These are phyloP conservation scores for Coptodon rendalli DNA, from an alignment of 2,113 vertebrate genomes.

Conservation along the genomic window DNA sequence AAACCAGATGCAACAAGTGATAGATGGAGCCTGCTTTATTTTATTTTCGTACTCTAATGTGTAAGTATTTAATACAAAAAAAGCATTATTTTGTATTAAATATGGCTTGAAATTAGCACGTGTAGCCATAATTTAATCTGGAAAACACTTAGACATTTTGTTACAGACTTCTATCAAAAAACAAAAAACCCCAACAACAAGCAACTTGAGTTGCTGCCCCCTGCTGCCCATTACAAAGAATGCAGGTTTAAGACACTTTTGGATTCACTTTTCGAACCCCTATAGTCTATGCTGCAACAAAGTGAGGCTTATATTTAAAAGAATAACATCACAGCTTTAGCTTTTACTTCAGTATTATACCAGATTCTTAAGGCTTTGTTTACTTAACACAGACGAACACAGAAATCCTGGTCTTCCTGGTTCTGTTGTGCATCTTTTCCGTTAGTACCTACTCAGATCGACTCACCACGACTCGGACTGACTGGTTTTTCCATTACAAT, in stretches of 20 bases:
- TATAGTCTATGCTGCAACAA: not conserved
- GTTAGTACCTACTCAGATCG: not conserved
- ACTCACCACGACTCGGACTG: not conserved
- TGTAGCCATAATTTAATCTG: not conserved
- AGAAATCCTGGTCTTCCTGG: not conserved
- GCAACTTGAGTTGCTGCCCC: not conserved
- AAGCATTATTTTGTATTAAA: not conserved
- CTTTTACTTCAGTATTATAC: not conserved
- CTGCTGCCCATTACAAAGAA: not conserved
- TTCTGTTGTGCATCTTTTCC: not conserved
- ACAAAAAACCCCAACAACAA: accelerated
- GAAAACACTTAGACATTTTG: not conserved
- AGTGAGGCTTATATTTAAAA: not conserved
- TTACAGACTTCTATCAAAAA: not conserved
- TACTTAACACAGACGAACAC: not conserved
- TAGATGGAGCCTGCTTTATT: not conserved
- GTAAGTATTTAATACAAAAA: not conserved
- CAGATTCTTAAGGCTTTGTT: not conserved
- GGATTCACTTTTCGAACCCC: not conserved
- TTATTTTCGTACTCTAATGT: not conserved
- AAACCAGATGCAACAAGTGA: not conserved
- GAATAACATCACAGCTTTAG: not conserved
- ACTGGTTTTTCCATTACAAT: not conserved
- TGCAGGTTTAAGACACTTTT: not conserved
- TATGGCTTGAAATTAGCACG: not conserved